Percentiles rank a stretch among this genome's conserved stretches.
These are phyloP conservation scores for Remorina albescens DNA, from an alignment of 2,797 vertebrate species.

Conservation along the genomic window DNA sequence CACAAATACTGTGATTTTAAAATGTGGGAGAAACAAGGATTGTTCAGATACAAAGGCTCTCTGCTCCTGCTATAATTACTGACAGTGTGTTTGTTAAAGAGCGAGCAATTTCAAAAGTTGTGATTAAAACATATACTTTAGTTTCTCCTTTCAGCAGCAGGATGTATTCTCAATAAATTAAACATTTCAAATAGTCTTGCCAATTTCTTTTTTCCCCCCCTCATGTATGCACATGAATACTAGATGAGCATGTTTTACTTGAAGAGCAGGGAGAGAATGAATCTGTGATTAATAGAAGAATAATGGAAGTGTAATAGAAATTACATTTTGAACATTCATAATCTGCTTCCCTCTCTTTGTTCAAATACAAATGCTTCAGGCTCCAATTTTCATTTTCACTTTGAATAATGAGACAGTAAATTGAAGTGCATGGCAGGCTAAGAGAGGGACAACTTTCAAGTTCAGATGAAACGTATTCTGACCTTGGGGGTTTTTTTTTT, in stretches of 20 bases:
- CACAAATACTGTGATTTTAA: constrained; percentile 69
- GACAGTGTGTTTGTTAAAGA: constrained; percentile 65
- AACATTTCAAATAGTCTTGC: constrained; percentile 79
- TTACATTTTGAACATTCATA: constrained; percentile 86
- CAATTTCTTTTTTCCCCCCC: constrained; percentile 64
- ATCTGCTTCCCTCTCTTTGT: constrained; percentile 85
- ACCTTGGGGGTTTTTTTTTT: constrained; percentile 72
- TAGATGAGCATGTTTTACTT: constrained; percentile 84
- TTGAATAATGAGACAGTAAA: constrained; percentile 84
- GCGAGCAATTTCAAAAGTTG: constrained; percentile 57
- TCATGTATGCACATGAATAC: constrained; percentile 84
- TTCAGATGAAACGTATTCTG: constrained; percentile 76
- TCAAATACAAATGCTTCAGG: constrained; percentile 86
- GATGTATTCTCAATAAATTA: constrained; percentile 75
- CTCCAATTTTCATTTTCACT: constrained; percentile 84
- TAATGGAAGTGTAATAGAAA: constrained; percentile 88
- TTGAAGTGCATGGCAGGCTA: constrained; percentile 73
- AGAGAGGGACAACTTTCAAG: constrained; percentile 74
- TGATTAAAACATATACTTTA: constrained; percentile 75
- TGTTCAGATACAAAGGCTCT: constrained; percentile 48
- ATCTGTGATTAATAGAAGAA: constrained; percentile 88
- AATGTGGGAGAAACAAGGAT: constrained; percentile 55
- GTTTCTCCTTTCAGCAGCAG: constrained; percentile 56
- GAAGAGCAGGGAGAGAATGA: constrained; percentile 79
- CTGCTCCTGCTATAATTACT: constrained; percentile 56